These are phyloP conservation scores for Drosophila kambysellisi DNA, from an alignment of 2,888 invertebrate species.

Conservation along the genomic window DNA sequence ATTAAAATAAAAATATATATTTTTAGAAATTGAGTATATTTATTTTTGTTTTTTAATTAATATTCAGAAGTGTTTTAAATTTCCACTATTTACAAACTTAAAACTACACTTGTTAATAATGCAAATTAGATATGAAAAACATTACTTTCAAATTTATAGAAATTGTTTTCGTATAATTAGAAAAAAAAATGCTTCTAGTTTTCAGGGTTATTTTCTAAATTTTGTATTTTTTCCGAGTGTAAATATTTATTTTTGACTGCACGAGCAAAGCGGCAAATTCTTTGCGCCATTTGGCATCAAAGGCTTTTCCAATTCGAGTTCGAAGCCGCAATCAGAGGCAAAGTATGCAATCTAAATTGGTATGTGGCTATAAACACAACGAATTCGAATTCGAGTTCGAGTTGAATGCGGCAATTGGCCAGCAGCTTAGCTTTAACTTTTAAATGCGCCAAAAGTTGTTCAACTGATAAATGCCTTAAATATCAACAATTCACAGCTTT, in stretches of 20 bases:
- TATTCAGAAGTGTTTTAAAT: too few relatives aligned
- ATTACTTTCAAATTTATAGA: background rate
- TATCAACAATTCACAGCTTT: background rate
- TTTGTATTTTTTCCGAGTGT: background rate
- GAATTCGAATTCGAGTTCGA: background rate
- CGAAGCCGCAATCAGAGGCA: slow-evolving; percentile 17
- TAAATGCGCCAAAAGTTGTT: background rate
- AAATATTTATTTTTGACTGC: slow-evolving; percentile 13
- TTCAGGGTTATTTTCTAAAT: background rate
- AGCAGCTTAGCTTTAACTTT: background rate
- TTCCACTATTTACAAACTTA: too few relatives aligned
- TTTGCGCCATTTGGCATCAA: slow-evolving; percentile 20
- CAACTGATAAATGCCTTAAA: background rate
- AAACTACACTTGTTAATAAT: background rate
- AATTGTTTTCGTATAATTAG: background rate
- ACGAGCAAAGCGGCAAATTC: slow-evolving; percentile 20
- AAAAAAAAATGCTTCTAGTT: background rate
- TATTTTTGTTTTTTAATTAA: background rate
- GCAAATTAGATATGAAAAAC: background rate
- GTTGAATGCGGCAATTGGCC: too few relatives aligned
- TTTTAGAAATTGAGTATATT: background rate
- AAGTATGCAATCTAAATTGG: slow-evolving; percentile 33
- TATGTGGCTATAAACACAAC: slow-evolving; percentile 1
- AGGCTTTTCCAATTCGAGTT: slow-evolving; percentile 24
- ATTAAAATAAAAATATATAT: background rate